These are phyloP conservation scores for Lophius piscatorius DNA, from an alignment of 2,113 vertebrate species.

Conservation along the genomic window DNA sequence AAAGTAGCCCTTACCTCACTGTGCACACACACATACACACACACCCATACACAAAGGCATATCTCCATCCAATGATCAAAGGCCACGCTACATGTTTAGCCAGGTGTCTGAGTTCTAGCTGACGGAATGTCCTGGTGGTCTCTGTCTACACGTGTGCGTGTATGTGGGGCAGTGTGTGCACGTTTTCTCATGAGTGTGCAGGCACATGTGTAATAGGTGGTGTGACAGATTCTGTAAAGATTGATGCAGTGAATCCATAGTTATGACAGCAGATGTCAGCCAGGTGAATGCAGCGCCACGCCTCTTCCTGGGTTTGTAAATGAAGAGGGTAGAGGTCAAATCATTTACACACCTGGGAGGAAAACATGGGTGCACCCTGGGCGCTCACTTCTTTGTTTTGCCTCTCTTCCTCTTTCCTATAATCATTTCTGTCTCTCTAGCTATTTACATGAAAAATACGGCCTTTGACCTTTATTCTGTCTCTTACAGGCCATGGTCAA, in stretches of 20 bases:
- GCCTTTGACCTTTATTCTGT: neutral
- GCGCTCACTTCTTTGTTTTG: neutral
- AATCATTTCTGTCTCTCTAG: neutral
- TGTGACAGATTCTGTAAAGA: slow-evolving; percentile 41
- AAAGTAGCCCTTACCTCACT: slow-evolving; percentile 2
- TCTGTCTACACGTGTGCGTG: slow-evolving; percentile 15
- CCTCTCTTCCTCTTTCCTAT: neutral
- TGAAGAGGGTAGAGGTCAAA: slow-evolving; percentile 54
- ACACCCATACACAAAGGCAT: slow-evolving; percentile 37
- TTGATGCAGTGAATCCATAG: slow-evolving; percentile 47
- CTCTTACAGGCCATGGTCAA: slow-evolving; percentile 22
- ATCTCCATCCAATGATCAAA: slow-evolving; percentile 35
- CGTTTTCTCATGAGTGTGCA: slow-evolving; percentile 36
- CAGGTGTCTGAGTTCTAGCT: slow-evolving; percentile 54
- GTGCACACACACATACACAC: slow-evolving; percentile 7
- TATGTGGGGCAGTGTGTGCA: slow-evolving; percentile 1
- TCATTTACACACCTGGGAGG: slow-evolving; percentile 39
- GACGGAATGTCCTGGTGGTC: slow-evolving; percentile 44
- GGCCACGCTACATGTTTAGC: slow-evolving; percentile 50
- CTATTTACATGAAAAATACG: neutral
- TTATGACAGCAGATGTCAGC: slow-evolving; percentile 50
- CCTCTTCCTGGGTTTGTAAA: slow-evolving; percentile 55
- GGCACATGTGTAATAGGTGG: slow-evolving; percentile 41
- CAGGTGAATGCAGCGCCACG: slow-evolving; percentile 23
- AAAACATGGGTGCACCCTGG: slow-evolving; percentile 2